Evolutionary conservation across 1,140 invertebrate species (phyloP), one percentile per base, ranked within the genome.

Genomic region (Magallana ariakensis): DNA sequence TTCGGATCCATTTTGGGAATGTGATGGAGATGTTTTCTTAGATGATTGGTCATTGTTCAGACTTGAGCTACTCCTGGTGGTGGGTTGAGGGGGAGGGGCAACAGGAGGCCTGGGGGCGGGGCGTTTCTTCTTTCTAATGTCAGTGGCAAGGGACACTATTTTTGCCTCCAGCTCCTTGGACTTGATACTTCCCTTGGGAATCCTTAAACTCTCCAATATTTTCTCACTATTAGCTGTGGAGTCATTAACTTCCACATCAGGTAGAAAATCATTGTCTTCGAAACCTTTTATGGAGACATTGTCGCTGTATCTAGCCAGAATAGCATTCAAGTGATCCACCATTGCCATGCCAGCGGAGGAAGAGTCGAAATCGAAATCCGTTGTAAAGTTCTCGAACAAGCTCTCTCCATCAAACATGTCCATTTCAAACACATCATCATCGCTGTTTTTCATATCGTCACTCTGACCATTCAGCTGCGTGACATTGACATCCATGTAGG

Each of bases 291-390:
- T 83, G n/a, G 85, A 81, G 9, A 84, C 86, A 22, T 81, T 80
- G 57, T 81, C 84, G 55, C 90, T 90, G 81, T 93, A 93, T 84
- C 90, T 90, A 53, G 90, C 88, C 53, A 93, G 88, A 16, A 93
- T 90, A 87, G 92, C 91, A 88, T 93, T 93, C 6, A 93, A 88
- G 11, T 92, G 84, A 26, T 92, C 92, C 11, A 93, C 91, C 1
- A 92, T 87, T 1, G 89, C 90, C 85, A 92, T 87, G 11, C 92
- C 91, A 19, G 92, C 92, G 54, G 89, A 82, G 6, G 90, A 90
- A 7, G 90, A 90, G 56, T 91, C 90, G 26, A 91, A 84, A 84
- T 91, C 90, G 26, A 91, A 88, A 46, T 91, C 88, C 9, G 85
- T 58, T 7, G 83, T 66, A n/a, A 88, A 88, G 9, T 80, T 57